A percentile compares a stretch with the other conserved stretches of the same genome.
phyloP scores from a whole-genome alignment of 2,888 invertebrate genomes.

The Drosophila monieri region DNA sequence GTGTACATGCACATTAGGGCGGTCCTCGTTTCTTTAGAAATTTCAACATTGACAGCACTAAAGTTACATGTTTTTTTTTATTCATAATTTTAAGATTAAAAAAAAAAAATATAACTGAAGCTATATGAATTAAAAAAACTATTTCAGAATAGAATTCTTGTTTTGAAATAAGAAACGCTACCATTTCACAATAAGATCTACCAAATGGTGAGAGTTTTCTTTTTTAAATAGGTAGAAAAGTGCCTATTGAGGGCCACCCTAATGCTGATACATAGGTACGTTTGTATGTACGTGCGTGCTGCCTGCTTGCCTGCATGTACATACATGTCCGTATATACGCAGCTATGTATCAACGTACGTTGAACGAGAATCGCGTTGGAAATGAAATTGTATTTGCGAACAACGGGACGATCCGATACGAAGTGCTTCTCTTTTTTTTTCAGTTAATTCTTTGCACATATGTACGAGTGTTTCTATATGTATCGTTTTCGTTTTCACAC shows the following conservation, averaged over 20 bases:
- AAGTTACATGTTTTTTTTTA: background rate
- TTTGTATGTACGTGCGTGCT: conserved; percentile 10
- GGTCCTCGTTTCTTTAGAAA: background rate
- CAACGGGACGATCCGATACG: conserved; percentile 77
- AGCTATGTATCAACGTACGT: conserved; percentile 53
- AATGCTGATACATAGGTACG: conserved; percentile 9
- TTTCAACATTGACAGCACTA: background rate
- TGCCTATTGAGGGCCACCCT: background rate
- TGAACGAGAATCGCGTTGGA: conserved; percentile 56
- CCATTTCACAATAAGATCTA: background rate
- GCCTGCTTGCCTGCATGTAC: conserved; percentile 9
- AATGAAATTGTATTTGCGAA: conserved; percentile 73
- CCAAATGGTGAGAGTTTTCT: background rate
- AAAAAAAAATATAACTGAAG: no score
- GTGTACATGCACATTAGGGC: conserved; percentile 31
- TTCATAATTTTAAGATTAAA: background rate
- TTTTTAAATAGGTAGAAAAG: background rate
- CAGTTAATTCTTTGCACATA: conserved; percentile 61
- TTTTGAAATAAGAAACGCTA: background rate
- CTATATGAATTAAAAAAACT: background rate
- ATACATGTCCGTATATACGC: conserved; percentile 20
- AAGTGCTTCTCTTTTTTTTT: conserved; percentile 63
- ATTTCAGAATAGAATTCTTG: background rate
- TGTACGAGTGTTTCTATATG: conserved; percentile 44
- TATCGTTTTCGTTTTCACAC: conserved; percentile 71